Base-by-base conservation (phyloP, 1,140 invertebrate genomes). In the Drosophila busckii region DNA sequence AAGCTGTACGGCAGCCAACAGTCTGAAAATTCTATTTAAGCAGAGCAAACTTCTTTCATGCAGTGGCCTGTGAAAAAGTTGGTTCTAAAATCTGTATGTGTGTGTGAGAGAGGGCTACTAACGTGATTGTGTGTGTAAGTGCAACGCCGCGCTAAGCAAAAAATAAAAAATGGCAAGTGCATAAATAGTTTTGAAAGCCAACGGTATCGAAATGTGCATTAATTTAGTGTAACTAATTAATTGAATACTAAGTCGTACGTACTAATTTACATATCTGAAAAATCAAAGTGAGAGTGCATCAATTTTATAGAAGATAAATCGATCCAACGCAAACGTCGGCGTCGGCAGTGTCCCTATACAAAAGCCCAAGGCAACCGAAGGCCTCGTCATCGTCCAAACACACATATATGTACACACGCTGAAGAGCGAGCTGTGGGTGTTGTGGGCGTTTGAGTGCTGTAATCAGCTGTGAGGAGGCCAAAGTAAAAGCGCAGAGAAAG, bases 221-320 rank as follows among this genome's bases (percentile, higher is more conserved):
- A 22, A n/a, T 46, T 37, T 29, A 37, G 23, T 13, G 22, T 37
- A 29, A 3, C 17, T 1, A 37, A 45, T 38, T 10, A 32, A 60
- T 5, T 54, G 38, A 32, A 9, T 2, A 8, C 31, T 35, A 15
- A 19, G 1, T 8, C 29, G 15, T 32, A 31, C 20, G 16, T n/a
- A 37, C 13, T 49, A 13, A 35, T 45, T 35, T 28, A 7, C 44
- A 35, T 55, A 28, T 68, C 13, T 20, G 10, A n/a, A 37, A 70
- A 70, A 58, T 82, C 34, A 38, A 64, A 73, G 69, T 67, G 32
- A 64, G 56, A 53, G n/a, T 53, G 65, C 52, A 80, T 62, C 32
- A 60, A 59, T 71, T 76, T 76, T 60, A 54, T 71, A 68, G 65
- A 59, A 70, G 68, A 69, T 49, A 80, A 80, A 82, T 80, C 75